Conservation (phyloP, 1,140 invertebrate genomes). For the Papilio xuthus region DNA sequence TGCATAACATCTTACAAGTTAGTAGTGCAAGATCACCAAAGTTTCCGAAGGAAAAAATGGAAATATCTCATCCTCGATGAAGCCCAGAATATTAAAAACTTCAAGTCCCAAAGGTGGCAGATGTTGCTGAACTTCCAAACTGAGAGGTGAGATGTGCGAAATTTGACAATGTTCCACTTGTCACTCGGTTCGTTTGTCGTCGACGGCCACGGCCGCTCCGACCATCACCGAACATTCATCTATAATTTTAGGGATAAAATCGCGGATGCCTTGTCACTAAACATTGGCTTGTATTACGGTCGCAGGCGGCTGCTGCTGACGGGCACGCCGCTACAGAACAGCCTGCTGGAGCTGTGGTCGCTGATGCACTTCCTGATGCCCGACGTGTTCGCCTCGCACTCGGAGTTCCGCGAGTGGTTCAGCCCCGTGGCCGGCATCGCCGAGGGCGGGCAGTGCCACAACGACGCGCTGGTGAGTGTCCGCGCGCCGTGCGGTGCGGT, state of each 20-base stretch:
- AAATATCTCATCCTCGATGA: constrained; percentile 99
- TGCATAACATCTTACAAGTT: constrained; percentile 99
- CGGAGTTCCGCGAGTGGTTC: constrained; percentile 99
- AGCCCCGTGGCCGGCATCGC: constrained; percentile 98
- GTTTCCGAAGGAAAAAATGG: constrained; percentile 99
- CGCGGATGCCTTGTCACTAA: too few species aligned
- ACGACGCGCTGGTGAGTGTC: constrained; percentile 83
- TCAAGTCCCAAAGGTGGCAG: constrained; percentile 99
- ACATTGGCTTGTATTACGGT: constrained; percentile 30
- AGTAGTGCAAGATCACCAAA: constrained; percentile 99
- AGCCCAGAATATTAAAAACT: constrained; percentile 99
- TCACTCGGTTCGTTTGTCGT: too few species aligned
- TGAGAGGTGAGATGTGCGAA: constrained; percentile 85
- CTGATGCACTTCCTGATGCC: constrained; percentile 99
- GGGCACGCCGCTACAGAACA: constrained; percentile 99
- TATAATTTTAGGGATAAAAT: too few species aligned
- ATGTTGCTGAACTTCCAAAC: constrained; percentile 98
- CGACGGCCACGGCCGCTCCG: too few species aligned
- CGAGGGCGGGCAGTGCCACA: constrained; percentile 98
- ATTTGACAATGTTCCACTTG: too few species aligned
- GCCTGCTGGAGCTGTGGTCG: constrained; percentile 99
- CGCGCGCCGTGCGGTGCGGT: not conserved
- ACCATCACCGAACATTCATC: too few species aligned
- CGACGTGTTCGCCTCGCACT: constrained; percentile 98
- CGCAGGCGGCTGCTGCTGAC: constrained; percentile 94